Percentiles rank a stretch among this genome's conserved stretches.
Conservation (phyloP, 2,888 invertebrate genomes). For the Bruchidius siliquastri region DNA sequence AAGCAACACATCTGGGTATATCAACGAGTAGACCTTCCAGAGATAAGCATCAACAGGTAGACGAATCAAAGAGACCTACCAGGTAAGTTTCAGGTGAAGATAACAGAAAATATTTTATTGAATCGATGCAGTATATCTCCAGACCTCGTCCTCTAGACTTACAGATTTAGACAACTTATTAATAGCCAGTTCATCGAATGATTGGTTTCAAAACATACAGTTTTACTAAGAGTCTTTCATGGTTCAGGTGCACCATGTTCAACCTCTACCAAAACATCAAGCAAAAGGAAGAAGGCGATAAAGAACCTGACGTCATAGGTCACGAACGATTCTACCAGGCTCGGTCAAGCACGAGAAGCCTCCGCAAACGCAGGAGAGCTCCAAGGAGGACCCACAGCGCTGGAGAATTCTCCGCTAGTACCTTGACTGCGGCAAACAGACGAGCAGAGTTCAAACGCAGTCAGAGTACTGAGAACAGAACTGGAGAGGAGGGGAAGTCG, state of each 20-base stretch:
- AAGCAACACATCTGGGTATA: constrained; percentile 7
- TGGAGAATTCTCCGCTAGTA: constrained; percentile 60
- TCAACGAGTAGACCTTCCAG: constrained; percentile 11
- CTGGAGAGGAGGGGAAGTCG: constrained; percentile 51
- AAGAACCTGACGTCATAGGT: constrained; percentile 65
- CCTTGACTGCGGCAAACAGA: constrained; percentile 60
- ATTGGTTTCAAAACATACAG: too few relatives aligned
- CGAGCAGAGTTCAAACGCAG: constrained; percentile 59
- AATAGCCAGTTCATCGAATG: too few relatives aligned
- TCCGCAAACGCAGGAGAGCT: constrained; percentile 50
- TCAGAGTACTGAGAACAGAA: constrained; percentile 59
- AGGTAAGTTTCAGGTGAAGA: too few relatives aligned
- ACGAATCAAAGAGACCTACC: not conserved
- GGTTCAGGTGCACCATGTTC: constrained; percentile 54
- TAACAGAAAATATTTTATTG: too few relatives aligned
- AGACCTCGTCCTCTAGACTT: too few relatives aligned
- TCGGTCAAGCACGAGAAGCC: constrained; percentile 51
- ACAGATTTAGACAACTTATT: too few relatives aligned
- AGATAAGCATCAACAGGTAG: not conserved
- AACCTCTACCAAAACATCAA: constrained; percentile 70
- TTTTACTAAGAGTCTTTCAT: not conserved
- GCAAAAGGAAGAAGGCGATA: constrained; percentile 51
- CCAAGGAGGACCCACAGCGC: constrained; percentile 64
- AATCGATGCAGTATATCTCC: too few relatives aligned
- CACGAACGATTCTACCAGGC: constrained; percentile 78